Conservation (phyloP, 2,797 vertebrate species). For the Enteromius unitaeniatus region DNA sequence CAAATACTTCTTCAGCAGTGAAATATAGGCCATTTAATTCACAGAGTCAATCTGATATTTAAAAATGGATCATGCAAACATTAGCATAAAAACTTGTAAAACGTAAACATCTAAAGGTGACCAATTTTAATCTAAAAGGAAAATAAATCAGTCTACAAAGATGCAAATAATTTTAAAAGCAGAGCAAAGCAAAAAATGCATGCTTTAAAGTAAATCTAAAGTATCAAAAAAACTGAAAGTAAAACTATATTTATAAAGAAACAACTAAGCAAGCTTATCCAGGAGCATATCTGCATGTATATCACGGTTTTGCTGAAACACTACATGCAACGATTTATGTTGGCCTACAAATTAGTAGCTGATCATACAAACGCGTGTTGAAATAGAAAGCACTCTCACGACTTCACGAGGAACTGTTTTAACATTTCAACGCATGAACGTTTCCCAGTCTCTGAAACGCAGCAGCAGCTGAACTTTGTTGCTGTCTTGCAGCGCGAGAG, state of each 20-base stretch:
- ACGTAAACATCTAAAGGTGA: too few relatives aligned
- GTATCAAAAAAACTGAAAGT: not conserved
- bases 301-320: not conserved
- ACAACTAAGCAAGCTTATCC: not conserved
- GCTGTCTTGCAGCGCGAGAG: conserved; percentile 8
- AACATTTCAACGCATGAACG: not conserved
- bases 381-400: not conserved
- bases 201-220: not conserved
- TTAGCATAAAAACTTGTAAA: not conserved
- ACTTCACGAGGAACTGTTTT: not conserved
- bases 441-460: not conserved
- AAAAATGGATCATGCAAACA: not conserved
- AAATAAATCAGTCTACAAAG: not conserved
- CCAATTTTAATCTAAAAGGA: not conserved
- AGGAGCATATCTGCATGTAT: not conserved
- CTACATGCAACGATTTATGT: not conserved
- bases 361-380: not conserved
- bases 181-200: not conserved
- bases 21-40: not conserved
- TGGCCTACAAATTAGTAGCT: not conserved
- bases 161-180: not conserved
- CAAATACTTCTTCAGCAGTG: not conserved
- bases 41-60: not conserved
- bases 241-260: not conserved
- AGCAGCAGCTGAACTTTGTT: conserved; percentile 26